Percentiles rank a stretch among this genome's conserved stretches.
Conservation (phyloP, 2,888 invertebrate species). For the Anticlea derivata region DNA sequence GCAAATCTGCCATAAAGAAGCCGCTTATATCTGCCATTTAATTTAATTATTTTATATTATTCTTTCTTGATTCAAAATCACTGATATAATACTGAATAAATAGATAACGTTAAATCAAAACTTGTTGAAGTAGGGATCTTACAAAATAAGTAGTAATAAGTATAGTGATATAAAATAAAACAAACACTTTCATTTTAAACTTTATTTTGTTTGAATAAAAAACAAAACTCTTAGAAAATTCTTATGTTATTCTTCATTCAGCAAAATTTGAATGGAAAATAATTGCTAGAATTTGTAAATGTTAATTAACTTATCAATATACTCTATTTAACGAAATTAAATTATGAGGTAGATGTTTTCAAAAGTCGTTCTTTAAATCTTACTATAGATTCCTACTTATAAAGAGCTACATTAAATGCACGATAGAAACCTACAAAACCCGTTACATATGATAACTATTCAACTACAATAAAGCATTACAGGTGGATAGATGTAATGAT, state of each 20-base stretch:
- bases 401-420: constrained; percentile 55
- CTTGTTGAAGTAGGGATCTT: too few relatives aligned
- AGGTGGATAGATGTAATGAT: constrained; percentile 15
- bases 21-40: too few relatives aligned
- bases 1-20: too few relatives aligned
- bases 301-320: constrained; percentile 76
- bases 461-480: constrained; percentile 18
- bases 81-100: too few relatives aligned
- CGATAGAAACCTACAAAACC: constrained; percentile 57
- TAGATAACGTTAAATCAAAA: too few relatives aligned
- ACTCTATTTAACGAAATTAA: constrained; percentile 76
- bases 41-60: too few relatives aligned
- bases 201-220: constrained; percentile 79
- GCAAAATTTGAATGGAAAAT: constrained; percentile 63
- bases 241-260: constrained; percentile 67
- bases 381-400: constrained; percentile 45
- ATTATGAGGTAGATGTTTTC: constrained; percentile 83
- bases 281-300: constrained; percentile 75
- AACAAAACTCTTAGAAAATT: constrained; percentile 79
- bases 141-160: background rate
- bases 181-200: constrained; percentile 46
- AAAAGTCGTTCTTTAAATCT: constrained; percentile 76
- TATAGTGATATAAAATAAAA: constrained; percentile 36
- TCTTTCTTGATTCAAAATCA: too few relatives aligned
- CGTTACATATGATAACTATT: constrained; percentile 44